A percentile compares a stretch with the other conserved stretches of the same genome.
These are phyloP conservation scores for Himalopsyche tibetana DNA, from an alignment of 2,888 invertebrate species.

Conservation along the genomic window DNA sequence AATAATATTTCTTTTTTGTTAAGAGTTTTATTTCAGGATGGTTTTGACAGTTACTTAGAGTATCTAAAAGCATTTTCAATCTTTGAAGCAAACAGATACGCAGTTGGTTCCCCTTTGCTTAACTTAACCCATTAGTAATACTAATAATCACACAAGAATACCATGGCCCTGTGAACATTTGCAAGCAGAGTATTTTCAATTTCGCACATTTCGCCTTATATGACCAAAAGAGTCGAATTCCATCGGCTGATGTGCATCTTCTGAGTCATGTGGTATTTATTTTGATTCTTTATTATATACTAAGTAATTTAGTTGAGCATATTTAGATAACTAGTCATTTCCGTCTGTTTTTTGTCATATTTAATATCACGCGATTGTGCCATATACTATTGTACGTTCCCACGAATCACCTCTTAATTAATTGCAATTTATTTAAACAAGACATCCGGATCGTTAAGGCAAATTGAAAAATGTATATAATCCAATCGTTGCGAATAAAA, in stretches of 20 bases:
- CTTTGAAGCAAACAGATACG: too few relatives aligned
- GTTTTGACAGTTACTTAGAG: too few relatives aligned
- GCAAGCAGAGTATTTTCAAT: too few relatives aligned
- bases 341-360: neutral
- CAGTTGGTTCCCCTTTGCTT: too few relatives aligned
- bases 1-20: too few relatives aligned
- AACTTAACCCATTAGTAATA: too few relatives aligned
- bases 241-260: neutral
- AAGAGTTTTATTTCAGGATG: too few relatives aligned
- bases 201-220: too few relatives aligned
- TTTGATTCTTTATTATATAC: neutral
- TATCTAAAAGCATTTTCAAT: too few relatives aligned
- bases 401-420: neutral
- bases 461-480: neutral
- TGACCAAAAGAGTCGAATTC: neutral
- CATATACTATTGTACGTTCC: neutral
- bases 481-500: too few relatives aligned
- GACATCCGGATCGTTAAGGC: neutral
- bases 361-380: neutral
- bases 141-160: too few relatives aligned
- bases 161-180: too few relatives aligned
- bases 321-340: constrained; percentile 2
- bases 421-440: neutral
- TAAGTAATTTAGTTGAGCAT: constrained; percentile 5
- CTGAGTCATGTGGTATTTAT: neutral